Percentiles rank a stretch among this genome's conserved stretches.
These are phyloP conservation scores for Bucorvus abyssinicus DNA, from an alignment of 2,797 vertebrate species.

Conservation along the genomic window DNA sequence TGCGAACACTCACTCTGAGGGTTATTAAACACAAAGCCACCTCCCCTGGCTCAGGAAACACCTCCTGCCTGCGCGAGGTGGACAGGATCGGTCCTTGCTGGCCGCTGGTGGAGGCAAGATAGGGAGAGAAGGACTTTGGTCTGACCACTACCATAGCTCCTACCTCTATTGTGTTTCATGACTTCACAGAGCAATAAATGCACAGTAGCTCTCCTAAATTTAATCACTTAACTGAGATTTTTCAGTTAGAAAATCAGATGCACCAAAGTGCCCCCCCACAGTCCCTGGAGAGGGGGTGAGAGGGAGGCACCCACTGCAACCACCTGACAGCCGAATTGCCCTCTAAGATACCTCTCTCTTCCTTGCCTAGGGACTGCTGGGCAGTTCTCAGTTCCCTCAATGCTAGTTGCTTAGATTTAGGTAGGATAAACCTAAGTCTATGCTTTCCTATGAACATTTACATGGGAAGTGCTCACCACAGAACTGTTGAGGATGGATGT, in stretches of 20 bases:
- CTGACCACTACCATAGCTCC: not conserved
- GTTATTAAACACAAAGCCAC: not conserved
- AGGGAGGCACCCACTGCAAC: not conserved
- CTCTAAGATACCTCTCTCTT: not conserved
- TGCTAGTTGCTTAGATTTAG: not conserved
- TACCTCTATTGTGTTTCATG: not conserved
- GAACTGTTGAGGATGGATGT: not conserved
- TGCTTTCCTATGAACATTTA: not conserved
- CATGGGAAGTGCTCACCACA: not conserved
- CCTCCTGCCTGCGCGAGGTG: not conserved
- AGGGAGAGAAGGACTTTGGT: not conserved
- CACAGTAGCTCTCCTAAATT: not conserved
- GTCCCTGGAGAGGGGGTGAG: not conserved
- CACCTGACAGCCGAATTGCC: not conserved
- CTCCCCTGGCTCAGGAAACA: not conserved
- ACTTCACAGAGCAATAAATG: not conserved
- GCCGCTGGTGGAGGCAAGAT: not conserved
- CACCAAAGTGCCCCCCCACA: rapidly evolving
- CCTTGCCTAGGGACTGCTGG: not conserved
- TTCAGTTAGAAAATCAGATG: not conserved
- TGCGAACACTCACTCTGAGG: not conserved
- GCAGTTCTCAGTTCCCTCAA: not conserved
- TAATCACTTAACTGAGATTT: not conserved
- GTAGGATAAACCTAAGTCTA: not conserved
- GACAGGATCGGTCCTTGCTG: not conserved